Percentiles rank a stretch among this genome's conserved stretches.
Conservation (phyloP, 2,888 invertebrate species). For the Anthoptus insignis region DNA sequence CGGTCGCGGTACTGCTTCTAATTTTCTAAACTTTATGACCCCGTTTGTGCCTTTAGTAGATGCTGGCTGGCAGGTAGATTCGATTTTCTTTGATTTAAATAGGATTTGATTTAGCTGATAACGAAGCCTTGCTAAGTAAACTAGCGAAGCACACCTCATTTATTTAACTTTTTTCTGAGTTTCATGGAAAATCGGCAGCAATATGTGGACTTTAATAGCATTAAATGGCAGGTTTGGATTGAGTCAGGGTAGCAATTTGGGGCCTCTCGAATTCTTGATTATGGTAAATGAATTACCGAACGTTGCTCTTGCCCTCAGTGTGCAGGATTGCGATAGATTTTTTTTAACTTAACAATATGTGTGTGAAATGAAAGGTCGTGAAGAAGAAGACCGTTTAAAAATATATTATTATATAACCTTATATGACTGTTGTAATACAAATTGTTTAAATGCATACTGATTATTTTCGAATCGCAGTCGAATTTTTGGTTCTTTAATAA, state of each 20-base stretch:
- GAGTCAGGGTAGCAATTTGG: too few relatives aligned
- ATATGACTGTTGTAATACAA: too few relatives aligned
- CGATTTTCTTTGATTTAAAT: slow-evolving; percentile 41
- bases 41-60: slow-evolving; percentile 15
- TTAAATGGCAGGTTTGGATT: slow-evolving; percentile 31
- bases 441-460: too few relatives aligned
- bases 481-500: too few relatives aligned
- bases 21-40: slow-evolving; percentile 16
- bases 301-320: too few relatives aligned
- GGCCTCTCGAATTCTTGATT: slow-evolving; percentile 29
- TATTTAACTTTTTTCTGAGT: slow-evolving; percentile 12
- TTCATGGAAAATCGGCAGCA: slow-evolving; percentile 10
- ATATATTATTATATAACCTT: too few relatives aligned
- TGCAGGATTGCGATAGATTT: too few relatives aligned
- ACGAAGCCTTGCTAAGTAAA: slow-evolving; percentile 36
- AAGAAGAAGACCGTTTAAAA: too few relatives aligned
- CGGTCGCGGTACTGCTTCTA: slow-evolving; percentile 23
- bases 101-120: slow-evolving; percentile 36
- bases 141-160: slow-evolving; percentile 20
- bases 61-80: slow-evolving; percentile 36
- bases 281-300: slow-evolving; percentile 36
- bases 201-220: slow-evolving; percentile 25
- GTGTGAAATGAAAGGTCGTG: too few relatives aligned
- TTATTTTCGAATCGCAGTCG: too few relatives aligned
- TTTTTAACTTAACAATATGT: too few relatives aligned